phyloP scores from a whole-genome alignment of 2,797 vertebrate genomes.

The Leucoraja ocellata region DNA sequence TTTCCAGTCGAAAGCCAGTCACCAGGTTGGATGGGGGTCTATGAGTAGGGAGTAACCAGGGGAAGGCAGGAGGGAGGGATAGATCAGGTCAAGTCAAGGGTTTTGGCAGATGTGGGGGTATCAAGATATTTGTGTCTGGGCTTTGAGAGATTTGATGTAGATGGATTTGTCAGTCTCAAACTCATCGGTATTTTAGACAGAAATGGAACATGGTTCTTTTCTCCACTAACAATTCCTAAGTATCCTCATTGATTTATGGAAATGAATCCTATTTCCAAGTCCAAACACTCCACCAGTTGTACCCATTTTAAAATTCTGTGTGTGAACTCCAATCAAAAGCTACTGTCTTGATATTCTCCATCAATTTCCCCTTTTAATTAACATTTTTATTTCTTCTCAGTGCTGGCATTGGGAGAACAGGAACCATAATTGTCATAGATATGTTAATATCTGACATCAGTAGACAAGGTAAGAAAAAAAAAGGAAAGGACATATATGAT shows the following conservation, averaged over 20 bases:
- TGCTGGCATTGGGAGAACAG: slow-evolving; percentile 74
- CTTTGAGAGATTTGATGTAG: too few relatives aligned
- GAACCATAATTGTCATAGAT: slow-evolving; percentile 77
- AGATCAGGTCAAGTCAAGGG: too few relatives aligned
- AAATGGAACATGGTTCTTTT: not conserved
- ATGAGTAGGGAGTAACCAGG: too few relatives aligned
- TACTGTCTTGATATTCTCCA: not conserved
- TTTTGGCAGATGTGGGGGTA: too few relatives aligned
- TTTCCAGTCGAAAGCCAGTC: too few relatives aligned
- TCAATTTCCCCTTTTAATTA: not conserved
- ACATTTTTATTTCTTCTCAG: slow-evolving; percentile 48
- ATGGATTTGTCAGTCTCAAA: not conserved
- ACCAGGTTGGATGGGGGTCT: too few relatives aligned
- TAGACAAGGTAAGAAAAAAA: slow-evolving; percentile 61
- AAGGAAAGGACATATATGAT: not conserved
- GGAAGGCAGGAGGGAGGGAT: too few relatives aligned
- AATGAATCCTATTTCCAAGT: not conserved
- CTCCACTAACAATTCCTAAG: not conserved
- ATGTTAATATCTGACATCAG: slow-evolving; percentile 74
- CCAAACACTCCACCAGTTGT: too few relatives aligned
- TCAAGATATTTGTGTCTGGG: too few relatives aligned
- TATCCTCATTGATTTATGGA: not conserved
- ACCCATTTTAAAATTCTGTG: not conserved
- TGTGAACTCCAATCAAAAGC: not conserved
- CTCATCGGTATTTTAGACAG: not conserved